phyloP scores from a whole-genome alignment of 2,797 vertebrate genomes.

The Oreochromis grahami region DNA sequence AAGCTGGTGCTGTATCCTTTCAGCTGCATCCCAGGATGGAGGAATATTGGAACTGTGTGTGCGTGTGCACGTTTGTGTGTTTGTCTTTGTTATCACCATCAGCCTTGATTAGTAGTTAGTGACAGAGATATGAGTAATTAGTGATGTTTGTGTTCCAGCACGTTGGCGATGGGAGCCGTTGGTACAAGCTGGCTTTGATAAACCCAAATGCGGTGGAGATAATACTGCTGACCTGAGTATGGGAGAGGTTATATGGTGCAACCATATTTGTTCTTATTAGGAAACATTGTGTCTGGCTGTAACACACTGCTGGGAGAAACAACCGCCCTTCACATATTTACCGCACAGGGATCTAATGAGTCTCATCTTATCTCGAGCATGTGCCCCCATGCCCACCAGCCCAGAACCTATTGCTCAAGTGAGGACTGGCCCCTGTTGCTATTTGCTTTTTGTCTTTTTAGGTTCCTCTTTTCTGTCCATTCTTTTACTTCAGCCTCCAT shows the following conservation, averaged over 20 bases:
- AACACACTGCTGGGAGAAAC: not conserved
- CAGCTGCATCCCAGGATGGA: not conserved
- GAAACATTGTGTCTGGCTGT: not conserved
- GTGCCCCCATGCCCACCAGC: not conserved
- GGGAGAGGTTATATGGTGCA: not conserved
- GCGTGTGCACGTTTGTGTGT: not conserved
- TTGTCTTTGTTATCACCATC: not conserved
- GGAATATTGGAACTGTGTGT: not conserved
- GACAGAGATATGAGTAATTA: constrained; percentile 29
- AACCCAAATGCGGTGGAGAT: constrained; percentile 3
- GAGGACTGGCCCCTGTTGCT: not conserved
- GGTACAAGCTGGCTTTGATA: constrained; percentile 16
- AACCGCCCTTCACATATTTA: not conserved
- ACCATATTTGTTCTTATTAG: not conserved
- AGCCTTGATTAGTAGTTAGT: constrained; percentile 14
- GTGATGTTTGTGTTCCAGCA: constrained; percentile 13
- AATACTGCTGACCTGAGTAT: constrained; percentile 3
- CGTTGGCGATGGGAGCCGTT: not conserved
- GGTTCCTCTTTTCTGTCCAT: not conserved
- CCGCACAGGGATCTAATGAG: constrained; percentile 10
- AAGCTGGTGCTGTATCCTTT: not conserved
- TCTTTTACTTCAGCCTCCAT: not conserved
- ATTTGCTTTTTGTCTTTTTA: not conserved
- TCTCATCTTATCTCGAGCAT: not conserved
- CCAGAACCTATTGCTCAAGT: not conserved